Evolutionary conservation across 2,888 invertebrate species (phyloP), one percentile per base, ranked within the genome.

Genomic region (Carcina quercana): DNA sequence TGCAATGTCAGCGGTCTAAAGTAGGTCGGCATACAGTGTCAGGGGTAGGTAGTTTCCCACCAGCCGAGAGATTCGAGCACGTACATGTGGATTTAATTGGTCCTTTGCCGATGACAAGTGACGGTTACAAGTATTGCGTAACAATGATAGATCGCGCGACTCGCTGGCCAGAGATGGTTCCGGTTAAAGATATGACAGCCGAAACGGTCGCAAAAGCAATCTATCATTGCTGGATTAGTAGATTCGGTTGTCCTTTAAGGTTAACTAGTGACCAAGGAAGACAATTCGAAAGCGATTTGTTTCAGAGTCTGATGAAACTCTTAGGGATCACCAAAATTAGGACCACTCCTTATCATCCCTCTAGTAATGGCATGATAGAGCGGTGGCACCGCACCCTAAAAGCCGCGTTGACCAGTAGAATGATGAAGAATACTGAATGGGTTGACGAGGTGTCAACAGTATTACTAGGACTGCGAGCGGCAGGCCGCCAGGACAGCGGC

Each of bases 401-500:
- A 17, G 31, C 32, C n/a, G 29, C 39, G 1, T 13, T 42, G 1
- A 36, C 14, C 17, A 29, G 30, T 15, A 11, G 38, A 3, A 12
- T 32, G 2, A 11, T 24, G 5, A 11, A 11, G n/a, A 30, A 1
- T 3, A 15, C 32, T 2, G 10, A 6, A n/a, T 43, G 57, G 8
- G 58, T 57, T 0, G 32, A 60, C 1, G 59, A 64, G 34, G 20
- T 50, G 4, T 38, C 59, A 2, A 52, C 60, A 2, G 46, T 74
- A 0, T 33, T 51, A 15, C 49, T 49, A 7, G 58, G 42, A 1
- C 26, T 41, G 10, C 32, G 44, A 3, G 34, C 39, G 4, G 40
- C 40, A 1, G 2, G 13, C 1, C 36, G 43, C 1, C 28, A 22
- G 3, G 41, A 45, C 22, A 34, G 13, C 3, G 25, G 30, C 1